Conservation (phyloP, 2,797 vertebrate species). For the Gallinago stenura region DNA sequence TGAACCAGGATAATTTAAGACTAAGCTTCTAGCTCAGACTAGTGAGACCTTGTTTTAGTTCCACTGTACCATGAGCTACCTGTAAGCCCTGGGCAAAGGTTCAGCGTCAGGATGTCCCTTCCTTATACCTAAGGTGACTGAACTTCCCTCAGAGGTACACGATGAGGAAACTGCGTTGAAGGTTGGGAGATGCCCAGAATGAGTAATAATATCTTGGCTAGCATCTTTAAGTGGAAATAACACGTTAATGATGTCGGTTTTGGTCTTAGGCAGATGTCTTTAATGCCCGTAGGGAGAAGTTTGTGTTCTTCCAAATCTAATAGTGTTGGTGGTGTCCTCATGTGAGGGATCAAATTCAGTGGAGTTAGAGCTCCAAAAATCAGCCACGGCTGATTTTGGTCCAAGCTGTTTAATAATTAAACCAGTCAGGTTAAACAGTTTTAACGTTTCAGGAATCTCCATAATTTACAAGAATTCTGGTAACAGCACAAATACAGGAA, state of each 20-base stretch:
- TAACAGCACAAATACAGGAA: background rate
- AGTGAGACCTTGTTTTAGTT: background rate
- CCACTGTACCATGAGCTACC: background rate
- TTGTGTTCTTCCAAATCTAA: background rate
- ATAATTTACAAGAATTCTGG: conserved; percentile 33
- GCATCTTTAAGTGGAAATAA: background rate
- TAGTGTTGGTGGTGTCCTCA: background rate
- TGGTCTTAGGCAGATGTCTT: background rate
- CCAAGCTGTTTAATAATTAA: conserved; percentile 55
- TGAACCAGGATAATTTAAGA: background rate
- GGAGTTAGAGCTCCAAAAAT: background rate
- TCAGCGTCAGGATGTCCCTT: background rate
- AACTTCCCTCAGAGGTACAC: background rate
- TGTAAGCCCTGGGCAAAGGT: fast-evolving
- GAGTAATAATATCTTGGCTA: background rate
- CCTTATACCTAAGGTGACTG: background rate
- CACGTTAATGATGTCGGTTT: background rate
- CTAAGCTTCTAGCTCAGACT: background rate
- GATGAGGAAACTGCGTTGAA: background rate
- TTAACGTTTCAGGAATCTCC: conserved; percentile 14
- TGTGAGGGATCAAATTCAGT: background rate
- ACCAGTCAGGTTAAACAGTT: conserved; percentile 23
- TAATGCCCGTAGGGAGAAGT: background rate
- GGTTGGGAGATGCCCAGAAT: background rate
- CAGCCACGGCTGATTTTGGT: background rate